Evolutionary conservation across 2,797 vertebrate genomes (phyloP), one percentile per base, ranked within the genome.

Genomic region (Cuniculus paca): DNA sequence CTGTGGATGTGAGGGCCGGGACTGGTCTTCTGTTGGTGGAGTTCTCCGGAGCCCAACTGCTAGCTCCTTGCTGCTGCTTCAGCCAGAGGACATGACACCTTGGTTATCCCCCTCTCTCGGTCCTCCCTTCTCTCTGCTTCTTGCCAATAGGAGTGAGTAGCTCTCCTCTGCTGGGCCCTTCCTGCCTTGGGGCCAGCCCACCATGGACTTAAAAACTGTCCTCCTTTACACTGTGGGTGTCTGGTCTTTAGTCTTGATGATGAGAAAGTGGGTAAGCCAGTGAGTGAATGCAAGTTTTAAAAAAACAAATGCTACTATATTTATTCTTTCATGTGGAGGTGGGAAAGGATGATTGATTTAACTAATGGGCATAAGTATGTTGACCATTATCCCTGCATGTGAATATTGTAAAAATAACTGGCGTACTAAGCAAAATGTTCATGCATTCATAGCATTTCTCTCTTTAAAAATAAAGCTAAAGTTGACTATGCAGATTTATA

Each of bases 381-480:
- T 91, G 75, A 74, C 80, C 42, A 52, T 80, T 96, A 93, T 60
- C 20, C 24, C 42, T 52, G 45, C 6, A 13, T 95, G 70, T 31
- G 87, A 87, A 54, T 93, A 81, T 58, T 82, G 52, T 81, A 60
- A 92, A 91, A 92, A 87, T 81, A 48, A 68, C 83, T 80, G 24
- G 91, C 24, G 77, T 65, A 83, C n/a, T 97, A 80, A 54, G 42
- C 19, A 92, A 92, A 88, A 70, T 61, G 16, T 36, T 88, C 82
- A 50, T 34, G 13, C 16, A 54, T 70, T 92, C 52, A 39, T n/a
- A 81, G 28, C 16, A 70, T 65, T 92, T 91, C 95, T 87, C 89
- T 91, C 16, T 60, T 87, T 84, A 91, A 95, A 95, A 86, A 92
- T 78, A 83, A 96, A 96, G 87, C 39, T 85, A 83, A 89, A 91